These are phyloP conservation scores for Euleptes europaea DNA, from an alignment of 2,113 vertebrate species.

Conservation along the genomic window DNA sequence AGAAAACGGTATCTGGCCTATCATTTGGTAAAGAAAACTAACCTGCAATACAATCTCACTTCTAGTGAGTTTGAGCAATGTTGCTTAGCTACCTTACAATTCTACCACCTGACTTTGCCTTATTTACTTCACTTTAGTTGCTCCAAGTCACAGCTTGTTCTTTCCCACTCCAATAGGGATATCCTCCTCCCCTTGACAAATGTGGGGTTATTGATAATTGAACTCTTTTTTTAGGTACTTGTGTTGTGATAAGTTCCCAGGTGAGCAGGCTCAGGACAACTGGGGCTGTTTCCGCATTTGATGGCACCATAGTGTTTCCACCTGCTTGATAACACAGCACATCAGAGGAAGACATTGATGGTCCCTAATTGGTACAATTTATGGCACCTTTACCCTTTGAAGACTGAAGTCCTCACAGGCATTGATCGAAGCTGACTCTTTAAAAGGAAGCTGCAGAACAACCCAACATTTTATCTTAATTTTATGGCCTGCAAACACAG, in stretches of 20 bases:
- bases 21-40: constrained; percentile 1
- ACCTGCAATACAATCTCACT: fast-evolving
- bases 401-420: constrained; percentile 30
- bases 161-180: not conserved
- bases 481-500: not conserved
- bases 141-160: constrained; percentile 6
- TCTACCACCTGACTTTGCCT: constrained; percentile 13
- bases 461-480: constrained; percentile 6
- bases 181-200: constrained; percentile 13
- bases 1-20: not conserved
- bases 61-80: not conserved
- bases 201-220: constrained; percentile 42
- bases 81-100: constrained; percentile 16
- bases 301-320: constrained; percentile 46
- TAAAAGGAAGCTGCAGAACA: constrained; percentile 29
- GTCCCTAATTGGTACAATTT: constrained; percentile 52
- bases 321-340: constrained; percentile 44
- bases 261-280: constrained; percentile 21
- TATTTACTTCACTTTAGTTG: constrained; percentile 14
- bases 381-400: constrained; percentile 33
- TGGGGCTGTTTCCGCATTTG: constrained; percentile 3
- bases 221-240: constrained; percentile 26
- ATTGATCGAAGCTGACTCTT: constrained; percentile 32
- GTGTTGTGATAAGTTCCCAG: not conserved
- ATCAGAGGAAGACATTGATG: constrained; percentile 35